Conservation (phyloP, 2,888 invertebrate species). For the Eustalomyia histrio region DNA sequence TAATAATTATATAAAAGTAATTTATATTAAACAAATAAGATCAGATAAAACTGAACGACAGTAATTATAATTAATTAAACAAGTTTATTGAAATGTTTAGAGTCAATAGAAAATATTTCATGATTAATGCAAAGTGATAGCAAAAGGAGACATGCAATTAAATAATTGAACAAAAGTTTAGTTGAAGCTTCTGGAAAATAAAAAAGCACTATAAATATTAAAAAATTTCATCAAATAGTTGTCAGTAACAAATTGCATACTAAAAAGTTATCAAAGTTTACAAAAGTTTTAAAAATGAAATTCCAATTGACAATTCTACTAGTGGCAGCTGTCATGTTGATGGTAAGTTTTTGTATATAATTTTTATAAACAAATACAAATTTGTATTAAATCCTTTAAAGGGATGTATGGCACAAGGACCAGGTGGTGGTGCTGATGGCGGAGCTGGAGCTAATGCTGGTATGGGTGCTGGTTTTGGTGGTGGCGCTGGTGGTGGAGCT, state of each 20-base stretch:
- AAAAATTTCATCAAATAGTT: slow-evolving; percentile 22
- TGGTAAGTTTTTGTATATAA: slow-evolving; percentile 19
- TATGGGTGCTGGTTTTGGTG: slow-evolving; percentile 15
- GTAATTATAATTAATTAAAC: too few relatives aligned
- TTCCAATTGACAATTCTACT: slow-evolving; percentile 48
- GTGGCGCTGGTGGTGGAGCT: not conserved
- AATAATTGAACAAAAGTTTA: not conserved
- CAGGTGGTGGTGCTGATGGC: slow-evolving; percentile 13
- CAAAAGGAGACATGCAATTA: slow-evolving; percentile 43
- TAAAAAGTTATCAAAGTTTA: slow-evolving; percentile 36
- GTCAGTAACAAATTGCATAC: slow-evolving; percentile 46
- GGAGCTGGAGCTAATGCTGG: slow-evolving; percentile 30
- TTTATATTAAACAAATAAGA: too few relatives aligned
- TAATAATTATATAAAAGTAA: too few relatives aligned
- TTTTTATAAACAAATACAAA: not conserved
- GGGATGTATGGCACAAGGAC: slow-evolving; percentile 43
- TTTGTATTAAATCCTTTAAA: not conserved
- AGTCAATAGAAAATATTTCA: not conserved
- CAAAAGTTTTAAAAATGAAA: slow-evolving; percentile 46
- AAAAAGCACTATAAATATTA: slow-evolving; percentile 53
- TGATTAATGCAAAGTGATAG: not conserved
- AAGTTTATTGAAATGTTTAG: too few relatives aligned
- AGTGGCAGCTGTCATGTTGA: slow-evolving; percentile 43
- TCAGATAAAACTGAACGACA: too few relatives aligned
- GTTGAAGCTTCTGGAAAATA: slow-evolving; percentile 11